These are phyloP conservation scores for Tokudaia muenninki DNA, from an alignment of 2,797 vertebrate species.

Conservation along the genomic window DNA sequence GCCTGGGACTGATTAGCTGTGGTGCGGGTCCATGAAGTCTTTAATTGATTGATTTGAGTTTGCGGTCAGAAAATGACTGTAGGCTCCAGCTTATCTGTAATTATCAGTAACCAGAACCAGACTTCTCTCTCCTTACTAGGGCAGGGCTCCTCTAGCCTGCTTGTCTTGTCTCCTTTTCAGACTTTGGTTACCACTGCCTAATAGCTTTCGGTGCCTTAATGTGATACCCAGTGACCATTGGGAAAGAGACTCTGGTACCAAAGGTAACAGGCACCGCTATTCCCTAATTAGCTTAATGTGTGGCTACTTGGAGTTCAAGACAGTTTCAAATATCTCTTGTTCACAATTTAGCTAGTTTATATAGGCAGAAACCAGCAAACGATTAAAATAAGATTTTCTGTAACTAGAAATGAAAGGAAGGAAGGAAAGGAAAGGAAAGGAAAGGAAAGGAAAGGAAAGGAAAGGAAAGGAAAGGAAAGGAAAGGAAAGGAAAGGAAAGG, in stretches of 20 bases:
- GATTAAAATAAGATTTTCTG: conserved; percentile 66
- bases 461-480: no score
- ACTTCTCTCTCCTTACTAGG: conserved; percentile 84
- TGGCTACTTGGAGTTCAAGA: conserved; percentile 62
- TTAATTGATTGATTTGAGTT: conserved; percentile 92
- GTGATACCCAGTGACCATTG: neutral
- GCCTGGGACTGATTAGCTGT: conserved; percentile 89
- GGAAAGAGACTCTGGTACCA: conserved; percentile 6
- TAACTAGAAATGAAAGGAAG: conserved; percentile 8
- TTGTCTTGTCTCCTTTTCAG: conserved; percentile 78
- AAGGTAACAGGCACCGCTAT: neutral
- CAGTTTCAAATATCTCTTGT: conserved; percentile 50
- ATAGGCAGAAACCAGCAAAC: conserved; percentile 54
- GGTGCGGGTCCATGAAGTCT: conserved; percentile 86
- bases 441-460: no score
- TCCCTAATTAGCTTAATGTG: conserved; percentile 60
- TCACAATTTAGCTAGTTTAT: conserved; percentile 51
- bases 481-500: neutral
- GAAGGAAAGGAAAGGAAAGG: neutral
- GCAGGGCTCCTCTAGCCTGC: conserved; percentile 79
- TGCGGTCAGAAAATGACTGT: conserved; percentile 90
- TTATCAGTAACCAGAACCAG: conserved; percentile 91
- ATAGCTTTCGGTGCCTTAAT: conserved; percentile 63
- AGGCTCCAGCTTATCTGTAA: conserved; percentile 91
- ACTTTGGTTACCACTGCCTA: conserved; percentile 66